A percentile compares a stretch with the other conserved stretches of the same genome.
phyloP scores from a whole-genome alignment of 2,888 invertebrate species.

The Drosophila pullipes region DNA sequence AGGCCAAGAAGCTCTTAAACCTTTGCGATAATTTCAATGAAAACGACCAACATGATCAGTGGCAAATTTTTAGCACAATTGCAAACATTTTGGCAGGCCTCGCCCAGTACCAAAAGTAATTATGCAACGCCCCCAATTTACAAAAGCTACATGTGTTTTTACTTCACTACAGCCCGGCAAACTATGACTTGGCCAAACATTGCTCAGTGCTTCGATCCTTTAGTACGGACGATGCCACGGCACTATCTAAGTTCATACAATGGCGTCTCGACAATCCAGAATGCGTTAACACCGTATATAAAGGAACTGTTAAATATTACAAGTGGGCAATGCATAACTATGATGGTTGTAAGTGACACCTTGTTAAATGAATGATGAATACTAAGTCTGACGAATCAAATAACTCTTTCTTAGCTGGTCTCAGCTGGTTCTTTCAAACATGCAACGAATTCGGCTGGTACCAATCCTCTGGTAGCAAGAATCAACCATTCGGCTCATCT shows the following conservation, averaged over 20 bases:
- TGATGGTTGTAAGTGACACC: constrained; percentile 49
- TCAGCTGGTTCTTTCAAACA: constrained; percentile 91
- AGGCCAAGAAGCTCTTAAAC: constrained; percentile 62
- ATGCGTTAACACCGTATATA: constrained; percentile 62
- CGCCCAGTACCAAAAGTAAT: constrained; percentile 73
- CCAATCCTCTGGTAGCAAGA: constrained; percentile 88
- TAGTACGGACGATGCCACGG: constrained; percentile 54
- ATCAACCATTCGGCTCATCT: constrained; percentile 86
- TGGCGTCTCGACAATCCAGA: constrained; percentile 40
- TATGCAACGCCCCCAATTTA: fast-evolving
- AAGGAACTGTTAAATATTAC: constrained; percentile 50
- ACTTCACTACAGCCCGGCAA: constrained; percentile 41
- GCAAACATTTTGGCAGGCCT: constrained; percentile 73
- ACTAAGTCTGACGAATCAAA: neutral
- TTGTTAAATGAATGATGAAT: neutral
- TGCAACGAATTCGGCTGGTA: constrained; percentile 94
- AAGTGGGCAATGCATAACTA: constrained; percentile 59
- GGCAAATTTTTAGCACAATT: constrained; percentile 71
- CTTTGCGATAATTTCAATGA: constrained; percentile 67
- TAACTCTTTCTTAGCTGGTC: constrained; percentile 87
- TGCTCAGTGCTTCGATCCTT: constrained; percentile 54
- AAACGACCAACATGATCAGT: constrained; percentile 56
- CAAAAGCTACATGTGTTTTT: neutral
- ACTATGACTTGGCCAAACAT: constrained; percentile 44
- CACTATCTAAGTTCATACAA: constrained; percentile 60